Base-by-base conservation (phyloP, 2,888 invertebrate species). In the Hemithea aestivaria region DNA sequence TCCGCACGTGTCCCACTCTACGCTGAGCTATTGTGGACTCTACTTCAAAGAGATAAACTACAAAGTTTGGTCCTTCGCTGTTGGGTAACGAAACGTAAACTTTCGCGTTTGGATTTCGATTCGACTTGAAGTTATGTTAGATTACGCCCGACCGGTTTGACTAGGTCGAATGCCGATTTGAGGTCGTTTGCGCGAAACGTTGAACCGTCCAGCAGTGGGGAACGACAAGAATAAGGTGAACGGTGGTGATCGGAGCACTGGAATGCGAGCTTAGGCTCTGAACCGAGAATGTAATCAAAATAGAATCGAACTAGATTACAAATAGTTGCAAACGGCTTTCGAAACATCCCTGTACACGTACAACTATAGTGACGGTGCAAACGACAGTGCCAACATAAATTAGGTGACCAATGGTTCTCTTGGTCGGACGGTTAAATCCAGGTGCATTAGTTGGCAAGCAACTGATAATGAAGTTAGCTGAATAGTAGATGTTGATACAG, bases 151-250 rank as follows among this genome's bases (percentile, higher is more conserved):
- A 78, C 53, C 53, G 53, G 53, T 53, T 53, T 42, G 53, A 53
- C 81, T 85, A 84, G 84, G 83, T 79, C 80, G 83, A 83, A 83
- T 81, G 77, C 81, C 77, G 72, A 76, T 82, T 84, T 84, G 79
- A 87, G 85, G 85, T 85, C 85, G 84, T 85, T 84, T 77, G 66
- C 72, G 69, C 65, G 68, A 65, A 71, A 69, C 61, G 57, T 58
- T 65, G 55, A 67, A 65, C 62, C 68, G 64, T 60, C 59, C 65
- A 56, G 65, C 65, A 66, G 56, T 64, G 65, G 64, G 59, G 61
- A 66, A 57, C 52, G 53, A 66, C 69, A n/a, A n/a, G n/a, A 64
- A 60, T 68, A 43, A 33, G 39, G 66, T 65, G 66, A 55, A 53
- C 53, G 55, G 62, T 67, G 63, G 58, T 11, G 28, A 32, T 32